phyloP scores from a whole-genome alignment of 92 coral and sea anemone genomes.

The Palythoa grandiflora region DNA sequence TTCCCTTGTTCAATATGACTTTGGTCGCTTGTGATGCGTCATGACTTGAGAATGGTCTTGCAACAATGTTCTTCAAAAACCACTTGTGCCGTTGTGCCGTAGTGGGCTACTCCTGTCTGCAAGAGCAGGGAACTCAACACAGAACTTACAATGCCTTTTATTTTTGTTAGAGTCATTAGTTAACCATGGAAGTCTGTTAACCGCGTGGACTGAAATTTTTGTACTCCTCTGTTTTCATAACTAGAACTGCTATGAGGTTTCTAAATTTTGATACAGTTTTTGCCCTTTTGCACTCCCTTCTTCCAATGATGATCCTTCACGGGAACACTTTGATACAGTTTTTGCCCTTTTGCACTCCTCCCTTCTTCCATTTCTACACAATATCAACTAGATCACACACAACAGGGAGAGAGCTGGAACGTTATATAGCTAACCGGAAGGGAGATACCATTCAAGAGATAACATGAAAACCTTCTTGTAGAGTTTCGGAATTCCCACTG shows the following conservation, averaged over 20 bases:
- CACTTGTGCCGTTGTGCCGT: conserved; percentile 34
- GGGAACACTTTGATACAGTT: conserved; percentile 42
- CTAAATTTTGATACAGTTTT: conserved; percentile 44
- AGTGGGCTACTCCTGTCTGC: conserved; percentile 55
- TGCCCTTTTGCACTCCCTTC: conserved; percentile 42
- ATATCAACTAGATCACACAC: no score
- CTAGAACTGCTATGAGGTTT: conserved; percentile 42
- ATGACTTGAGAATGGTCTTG: conserved; percentile 50
- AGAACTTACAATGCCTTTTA: conserved; percentile 47
- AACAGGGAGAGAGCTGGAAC: no score
- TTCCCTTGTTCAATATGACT: conserved; percentile 51
- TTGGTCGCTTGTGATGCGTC: conserved; percentile 46
- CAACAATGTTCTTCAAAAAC: conserved; percentile 41
- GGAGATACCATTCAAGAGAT: background rate
- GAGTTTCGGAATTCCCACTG: no score
- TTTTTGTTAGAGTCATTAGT: conserved; percentile 42
- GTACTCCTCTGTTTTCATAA: conserved; percentile 42
- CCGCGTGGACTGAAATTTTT: conserved; percentile 62
- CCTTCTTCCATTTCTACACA: background rate
- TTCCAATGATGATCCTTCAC: conserved; percentile 39
- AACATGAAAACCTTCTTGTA: background rate
- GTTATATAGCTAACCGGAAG: background rate
- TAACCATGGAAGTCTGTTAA: conserved; percentile 50
- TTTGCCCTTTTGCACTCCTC: conserved; percentile 39
- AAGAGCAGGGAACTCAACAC: conserved; percentile 48